Evolutionary conservation across 2,888 invertebrate genomes (phyloP).

Genomic region (Carterocephalus palaemon): DNA sequence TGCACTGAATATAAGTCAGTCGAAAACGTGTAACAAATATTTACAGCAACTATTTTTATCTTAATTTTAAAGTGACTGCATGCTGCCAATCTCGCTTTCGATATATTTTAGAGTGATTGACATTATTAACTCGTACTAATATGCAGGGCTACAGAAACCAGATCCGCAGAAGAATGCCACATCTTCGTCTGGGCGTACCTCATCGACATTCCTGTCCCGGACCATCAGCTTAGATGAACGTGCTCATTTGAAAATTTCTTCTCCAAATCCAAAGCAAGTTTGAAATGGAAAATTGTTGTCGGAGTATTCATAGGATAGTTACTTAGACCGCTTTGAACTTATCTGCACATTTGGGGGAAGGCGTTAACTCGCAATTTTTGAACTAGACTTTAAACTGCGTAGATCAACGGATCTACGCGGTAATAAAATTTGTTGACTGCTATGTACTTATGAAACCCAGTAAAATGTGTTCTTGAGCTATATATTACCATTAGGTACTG

Average conservation of each 20-base stretch:
- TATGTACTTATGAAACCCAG: too few species aligned
- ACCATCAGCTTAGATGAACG: slow-evolving; percentile 68
- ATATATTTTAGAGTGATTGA: slow-evolving; percentile 15
- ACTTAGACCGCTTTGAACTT: too few species aligned
- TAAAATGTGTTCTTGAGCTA: too few species aligned
- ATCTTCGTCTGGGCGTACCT: slow-evolving; percentile 60
- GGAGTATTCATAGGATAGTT: too few species aligned
- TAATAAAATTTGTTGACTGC: too few species aligned
- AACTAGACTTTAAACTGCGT: too few species aligned
- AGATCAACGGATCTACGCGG: too few species aligned
- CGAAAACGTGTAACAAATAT: background rate
- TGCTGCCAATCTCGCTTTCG: slow-evolving; percentile 6
- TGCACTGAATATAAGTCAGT: slow-evolving; percentile 3
- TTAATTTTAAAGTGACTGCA: slow-evolving; percentile 14
- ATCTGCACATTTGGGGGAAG: too few species aligned
- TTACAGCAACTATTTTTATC: background rate
- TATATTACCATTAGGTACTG: too few species aligned
- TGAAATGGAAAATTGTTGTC: slow-evolving; percentile 7
- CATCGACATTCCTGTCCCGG: slow-evolving; percentile 67
- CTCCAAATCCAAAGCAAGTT: slow-evolving; percentile 49
- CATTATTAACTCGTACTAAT: slow-evolving; percentile 55
- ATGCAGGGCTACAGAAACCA: slow-evolving; percentile 68
- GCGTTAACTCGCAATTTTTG: too few species aligned
- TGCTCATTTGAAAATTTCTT: slow-evolving; percentile 49
- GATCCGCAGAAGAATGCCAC: slow-evolving; percentile 62